A percentile compares a stretch with the other conserved stretches of the same genome.
phyloP scores from a whole-genome alignment of 2,888 invertebrate species.

The Lottia gigantea region DNA sequence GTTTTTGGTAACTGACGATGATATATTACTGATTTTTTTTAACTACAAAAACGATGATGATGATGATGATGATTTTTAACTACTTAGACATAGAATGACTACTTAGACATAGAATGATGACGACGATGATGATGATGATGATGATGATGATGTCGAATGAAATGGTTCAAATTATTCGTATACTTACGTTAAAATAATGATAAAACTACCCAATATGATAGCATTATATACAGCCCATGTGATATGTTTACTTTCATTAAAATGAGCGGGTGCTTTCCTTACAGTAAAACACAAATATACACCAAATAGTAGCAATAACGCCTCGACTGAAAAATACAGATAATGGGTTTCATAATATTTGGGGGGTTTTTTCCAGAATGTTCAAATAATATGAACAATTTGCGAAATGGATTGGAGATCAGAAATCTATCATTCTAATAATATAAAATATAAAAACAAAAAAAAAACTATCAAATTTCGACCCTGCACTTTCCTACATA shows the following conservation, averaged over 20 bases:
- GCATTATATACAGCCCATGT: constrained; percentile 96
- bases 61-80: background rate
- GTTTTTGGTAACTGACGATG: too few relatives aligned
- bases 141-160: background rate
- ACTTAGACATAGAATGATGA: too few relatives aligned
- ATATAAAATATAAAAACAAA: too few relatives aligned
- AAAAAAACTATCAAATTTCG: too few relatives aligned
- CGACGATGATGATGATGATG: background rate
- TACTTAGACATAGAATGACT: too few relatives aligned
- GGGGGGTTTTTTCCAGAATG: too few relatives aligned
- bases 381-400: too few relatives aligned
- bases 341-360: too few relatives aligned
- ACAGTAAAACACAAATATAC: constrained; percentile 70
- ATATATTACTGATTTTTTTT: too few relatives aligned
- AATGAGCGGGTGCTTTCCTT: constrained; percentile 87
- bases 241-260: constrained; percentile 92
- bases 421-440: too few relatives aligned
- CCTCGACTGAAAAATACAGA: constrained; percentile 60
- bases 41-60: background rate
- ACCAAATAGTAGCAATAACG: constrained; percentile 69
- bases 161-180: background rate
- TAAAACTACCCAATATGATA: constrained; percentile 89
- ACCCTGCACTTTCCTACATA: too few relatives aligned
- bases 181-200: constrained; percentile 94
- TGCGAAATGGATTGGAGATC: too few relatives aligned